Percentiles rank a stretch among this genome's conserved stretches.
phyloP scores from a whole-genome alignment of 1,140 invertebrate species.

The Pachyrhynchus sulphureomaculatus region DNA sequence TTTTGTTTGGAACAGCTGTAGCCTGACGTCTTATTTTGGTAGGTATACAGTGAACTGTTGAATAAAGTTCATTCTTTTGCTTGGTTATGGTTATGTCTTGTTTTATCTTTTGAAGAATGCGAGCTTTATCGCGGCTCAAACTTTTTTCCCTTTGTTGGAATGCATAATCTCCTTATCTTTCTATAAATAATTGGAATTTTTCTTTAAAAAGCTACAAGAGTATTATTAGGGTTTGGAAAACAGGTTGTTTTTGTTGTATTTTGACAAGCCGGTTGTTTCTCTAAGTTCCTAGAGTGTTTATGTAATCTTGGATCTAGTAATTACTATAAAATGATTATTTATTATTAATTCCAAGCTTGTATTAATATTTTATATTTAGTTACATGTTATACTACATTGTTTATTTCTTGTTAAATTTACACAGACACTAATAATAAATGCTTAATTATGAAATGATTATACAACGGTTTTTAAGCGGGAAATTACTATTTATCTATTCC shows the following conservation, averaged over 20 bases:
- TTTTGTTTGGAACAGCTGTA: slow-evolving; percentile 24
- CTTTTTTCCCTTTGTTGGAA: not conserved
- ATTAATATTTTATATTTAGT: no score
- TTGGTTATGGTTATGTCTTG: slow-evolving; percentile 16
- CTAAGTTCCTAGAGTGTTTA: slow-evolving; percentile 3
- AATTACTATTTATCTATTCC: no score
- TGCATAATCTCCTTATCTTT: not conserved
- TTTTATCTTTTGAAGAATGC: slow-evolving; percentile 11
- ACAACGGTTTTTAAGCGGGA: no score
- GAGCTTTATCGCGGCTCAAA: not conserved
- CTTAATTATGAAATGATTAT: no score
- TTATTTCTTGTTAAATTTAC: no score
- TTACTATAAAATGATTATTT: no score
- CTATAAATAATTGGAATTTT: not conserved
- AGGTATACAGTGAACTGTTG: not conserved
- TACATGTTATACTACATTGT: no score
- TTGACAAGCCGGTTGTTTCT: slow-evolving; percentile 16
- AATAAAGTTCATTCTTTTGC: slow-evolving; percentile 5
- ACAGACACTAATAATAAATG: no score
- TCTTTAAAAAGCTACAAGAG: not conserved
- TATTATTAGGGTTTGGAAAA: not conserved
- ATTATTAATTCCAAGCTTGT: no score
- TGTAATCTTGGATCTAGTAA: not conserved
- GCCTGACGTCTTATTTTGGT: slow-evolving; percentile 23
- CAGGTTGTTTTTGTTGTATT: slow-evolving; percentile 17